phyloP scores from a whole-genome alignment of 2,888 invertebrate genomes.

The Cantharis flavilabris region DNA sequence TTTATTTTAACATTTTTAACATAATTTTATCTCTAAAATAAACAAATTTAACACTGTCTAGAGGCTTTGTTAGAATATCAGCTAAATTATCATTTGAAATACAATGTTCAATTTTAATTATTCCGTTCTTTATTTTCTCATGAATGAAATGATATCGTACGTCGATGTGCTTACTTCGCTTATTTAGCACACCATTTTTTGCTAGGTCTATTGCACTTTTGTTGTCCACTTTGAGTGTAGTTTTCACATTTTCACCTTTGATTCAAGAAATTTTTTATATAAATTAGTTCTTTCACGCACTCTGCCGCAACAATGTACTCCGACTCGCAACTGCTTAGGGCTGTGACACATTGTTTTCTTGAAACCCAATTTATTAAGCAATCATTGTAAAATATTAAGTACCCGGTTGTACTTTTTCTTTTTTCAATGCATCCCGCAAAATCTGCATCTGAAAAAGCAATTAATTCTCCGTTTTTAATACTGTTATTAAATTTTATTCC shows the following conservation, averaged over 20 bases:
- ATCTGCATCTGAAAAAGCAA: not conserved
- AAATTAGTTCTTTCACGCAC: not conserved
- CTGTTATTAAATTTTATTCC: too few species aligned
- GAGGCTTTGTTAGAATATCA: not conserved
- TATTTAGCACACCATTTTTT: not conserved
- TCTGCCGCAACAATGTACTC: not conserved
- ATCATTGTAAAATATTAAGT: not conserved
- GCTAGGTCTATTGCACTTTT: not conserved
- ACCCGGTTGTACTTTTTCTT: not conserved
- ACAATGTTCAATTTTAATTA: not conserved
- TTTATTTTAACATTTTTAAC: too few species aligned
- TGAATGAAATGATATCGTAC: not conserved
- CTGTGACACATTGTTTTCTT: not conserved
- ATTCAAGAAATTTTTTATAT: not conserved
- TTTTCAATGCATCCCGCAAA: not conserved
- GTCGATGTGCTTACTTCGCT: not conserved
- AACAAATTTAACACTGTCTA: not conserved
- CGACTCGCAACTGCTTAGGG: not conserved
- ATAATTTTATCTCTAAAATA: not conserved
- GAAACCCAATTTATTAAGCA: slow-evolving; percentile 1
- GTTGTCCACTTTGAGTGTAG: not conserved
- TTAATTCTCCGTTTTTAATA: not conserved
- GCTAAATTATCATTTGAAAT: not conserved
- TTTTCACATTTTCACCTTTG: not conserved
- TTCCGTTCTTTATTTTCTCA: not conserved